Evolutionary conservation across 1,140 invertebrate species (phyloP), one percentile per base, ranked within the genome.

Genomic region (Leguminivora glycinivorella): DNA sequence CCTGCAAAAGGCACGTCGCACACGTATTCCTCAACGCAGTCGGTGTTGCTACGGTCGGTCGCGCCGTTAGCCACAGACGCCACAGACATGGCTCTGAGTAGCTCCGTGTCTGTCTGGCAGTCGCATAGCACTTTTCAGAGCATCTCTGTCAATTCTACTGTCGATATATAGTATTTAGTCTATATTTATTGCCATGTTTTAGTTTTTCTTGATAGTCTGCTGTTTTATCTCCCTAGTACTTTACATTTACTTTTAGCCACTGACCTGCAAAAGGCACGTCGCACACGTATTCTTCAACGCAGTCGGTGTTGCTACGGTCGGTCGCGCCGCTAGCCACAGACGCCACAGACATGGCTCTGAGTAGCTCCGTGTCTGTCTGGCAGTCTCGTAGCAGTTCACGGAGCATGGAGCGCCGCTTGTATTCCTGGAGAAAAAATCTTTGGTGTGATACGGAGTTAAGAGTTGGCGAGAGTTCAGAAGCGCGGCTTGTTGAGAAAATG

Each of bases 261-360:
- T 95, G 92, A 97, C 96, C 96, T 89, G 96, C 96, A 92, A 97
- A 98, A 68, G 96, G 96, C 69, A 95, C 94, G 84, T 97, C 96
- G 69, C 95, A 95, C 69, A 96, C 94, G 84, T 95, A 97, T 90
- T 97, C 96, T 90, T 97, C 96, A 58, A 97, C 95, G 82, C 94
- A 95, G 87, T 96, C 95, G 12, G 95, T 96, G 74, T 95, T 96
- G 63, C 95, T 96, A 84, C 96, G 95, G 84, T 95, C 89, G 0
- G 89, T 91, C 52, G 87, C 88, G 56, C 85, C 89, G 68, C 89
- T 91, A 12, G 86, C 86, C 17, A 91, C 88, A 0, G 87, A 89
- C 0, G 86, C 87, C 0, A 87, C 85, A 0, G 88, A 90, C 4
- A 85, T 81, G 4, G 85, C 88, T 52, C 94, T 92, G 70, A 95